Conservation (phyloP, 2,888 invertebrate species). For the Idaea biselata region DNA sequence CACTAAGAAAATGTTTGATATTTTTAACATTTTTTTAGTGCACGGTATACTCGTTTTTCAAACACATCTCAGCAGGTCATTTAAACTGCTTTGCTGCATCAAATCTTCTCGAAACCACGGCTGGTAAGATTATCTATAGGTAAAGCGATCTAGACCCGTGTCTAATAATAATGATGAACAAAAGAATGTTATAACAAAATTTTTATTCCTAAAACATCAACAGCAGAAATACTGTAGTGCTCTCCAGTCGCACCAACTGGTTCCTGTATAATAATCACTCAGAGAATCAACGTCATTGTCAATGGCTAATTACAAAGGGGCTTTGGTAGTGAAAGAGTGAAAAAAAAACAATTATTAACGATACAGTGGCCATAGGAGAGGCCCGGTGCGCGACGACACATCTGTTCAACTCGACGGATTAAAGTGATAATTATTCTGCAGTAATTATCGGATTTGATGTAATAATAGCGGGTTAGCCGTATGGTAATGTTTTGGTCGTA, state of each 20-base stretch:
- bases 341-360: conserved; percentile 74
- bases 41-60: too few species aligned
- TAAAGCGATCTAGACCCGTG: too few species aligned
- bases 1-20: not conserved
- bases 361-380: conserved; percentile 74
- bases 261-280: conserved; percentile 68
- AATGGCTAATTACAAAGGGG: conserved; percentile 77
- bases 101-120: too few species aligned
- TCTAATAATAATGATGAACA: too few species aligned
- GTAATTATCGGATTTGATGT: conserved; percentile 74
- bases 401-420: conserved; percentile 68
- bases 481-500: conserved; percentile 14
- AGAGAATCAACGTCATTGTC: conserved; percentile 65
- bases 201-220: conserved; percentile 17
- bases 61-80: too few species aligned
- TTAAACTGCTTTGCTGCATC: too few species aligned
- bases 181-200: conserved; percentile 5
- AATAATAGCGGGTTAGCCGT: conserved; percentile 17
- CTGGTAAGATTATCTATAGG: too few species aligned
- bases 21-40: too few species aligned
- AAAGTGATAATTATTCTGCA: conserved; percentile 75
- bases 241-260: conserved; percentile 43
- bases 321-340: conserved; percentile 55
- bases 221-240: conserved; percentile 26
- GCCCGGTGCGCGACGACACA: conserved; percentile 74